Evolutionary conservation across 2,113 vertebrate species (phyloP), one percentile per base, ranked within the genome.

Genomic region (Campylomormyrus tamandua): DNA sequence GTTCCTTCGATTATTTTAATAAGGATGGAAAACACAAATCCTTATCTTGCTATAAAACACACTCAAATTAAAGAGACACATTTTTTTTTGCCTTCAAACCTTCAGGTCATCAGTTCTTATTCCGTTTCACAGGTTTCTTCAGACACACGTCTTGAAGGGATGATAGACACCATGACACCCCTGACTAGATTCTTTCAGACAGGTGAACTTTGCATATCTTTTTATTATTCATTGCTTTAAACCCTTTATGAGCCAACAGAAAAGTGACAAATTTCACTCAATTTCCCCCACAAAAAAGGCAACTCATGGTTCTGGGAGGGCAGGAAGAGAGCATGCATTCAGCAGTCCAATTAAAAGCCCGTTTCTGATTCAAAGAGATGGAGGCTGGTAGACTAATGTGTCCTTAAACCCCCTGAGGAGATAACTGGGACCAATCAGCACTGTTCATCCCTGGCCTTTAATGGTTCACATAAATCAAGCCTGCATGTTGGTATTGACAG

Each of bases 191-290:
- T 58, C 58, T 93, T 93, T 9, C 91, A 92, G 92, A 90, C 87
- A 39, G 19, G 53, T 27, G 39, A n/a, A 48, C 4, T 42, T n/a
- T 31, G 52, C 39, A 94, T 94, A 94, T 93, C 93, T 87, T 92
- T 48, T 15, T 9, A 77, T 90, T 94, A 35, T 74, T 39, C 13
- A 70, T 94, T 94, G 91, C 91, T 92, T 93, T 80, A 91, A 92
- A 93, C 90, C 92, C 35, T 39, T 95, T 95, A 95, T 95, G 92
- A 95, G 92, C 95, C 92, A 89, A 89, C 89, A 94, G 93, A 90
- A 70, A 91, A 94, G 92, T 95, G 94, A 96, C 96, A 94, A 92
- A 91, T 94, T 94, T 94, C 94, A 93, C 90, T 94, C 94, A 92
- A 87, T 91, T 21, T 90, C 94, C 90, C 90, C 90, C 91, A 24